Percentiles rank a stretch among this genome's conserved stretches.
These are phyloP conservation scores for Cinclus mexicanus DNA, from an alignment of 2,113 vertebrate species.

Conservation along the genomic window DNA sequence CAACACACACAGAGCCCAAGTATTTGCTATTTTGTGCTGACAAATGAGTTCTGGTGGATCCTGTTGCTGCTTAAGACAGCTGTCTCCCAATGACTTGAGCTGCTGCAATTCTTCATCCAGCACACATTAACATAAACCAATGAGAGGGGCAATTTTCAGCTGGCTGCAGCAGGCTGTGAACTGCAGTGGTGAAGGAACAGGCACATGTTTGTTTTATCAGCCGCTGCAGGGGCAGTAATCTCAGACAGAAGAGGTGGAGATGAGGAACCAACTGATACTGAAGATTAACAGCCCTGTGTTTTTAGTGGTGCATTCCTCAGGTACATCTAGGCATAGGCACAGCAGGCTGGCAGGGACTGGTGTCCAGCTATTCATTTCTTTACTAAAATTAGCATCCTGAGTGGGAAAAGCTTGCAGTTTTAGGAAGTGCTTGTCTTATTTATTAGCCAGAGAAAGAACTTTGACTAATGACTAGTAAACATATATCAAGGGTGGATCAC, in stretches of 20 bases:
- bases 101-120: not conserved
- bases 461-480: not conserved
- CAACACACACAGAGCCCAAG: fast-evolving
- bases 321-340: not conserved
- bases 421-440: not conserved
- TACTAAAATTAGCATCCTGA: not conserved
- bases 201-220: not conserved
- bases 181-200: not conserved
- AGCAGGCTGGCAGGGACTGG: not conserved
- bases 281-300: not conserved
- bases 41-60: not conserved
- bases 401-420: not conserved
- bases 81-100: not conserved
- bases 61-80: not conserved
- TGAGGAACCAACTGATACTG: not conserved
- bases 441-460: not conserved
- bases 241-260: not conserved
- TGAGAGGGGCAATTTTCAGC: not conserved
- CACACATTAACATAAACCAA: not conserved
- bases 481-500: not conserved
- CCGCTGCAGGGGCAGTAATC: not conserved
- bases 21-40: not conserved
- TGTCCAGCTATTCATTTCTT: not conserved
- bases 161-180: not conserved
- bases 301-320: not conserved